These are phyloP conservation scores for Drosophila insularis DNA, from an alignment of 1,140 invertebrate species.

Conservation along the genomic window DNA sequence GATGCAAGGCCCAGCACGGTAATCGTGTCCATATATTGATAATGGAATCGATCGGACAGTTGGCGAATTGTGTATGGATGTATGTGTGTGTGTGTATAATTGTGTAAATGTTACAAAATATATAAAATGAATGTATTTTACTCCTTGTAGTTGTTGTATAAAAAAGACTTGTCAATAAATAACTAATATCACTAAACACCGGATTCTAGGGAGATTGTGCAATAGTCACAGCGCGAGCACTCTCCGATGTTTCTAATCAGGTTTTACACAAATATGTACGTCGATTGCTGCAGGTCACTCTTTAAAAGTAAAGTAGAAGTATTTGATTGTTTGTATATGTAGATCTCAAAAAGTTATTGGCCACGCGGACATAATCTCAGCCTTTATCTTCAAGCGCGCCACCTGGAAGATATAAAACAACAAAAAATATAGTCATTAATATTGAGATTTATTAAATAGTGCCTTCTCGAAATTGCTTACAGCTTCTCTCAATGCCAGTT, in stretches of 20 bases:
- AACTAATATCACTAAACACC: conserved; percentile 79
- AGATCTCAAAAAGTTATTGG: conserved; percentile 2
- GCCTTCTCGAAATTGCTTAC: conserved; percentile 16
- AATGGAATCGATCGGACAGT: conserved; percentile 50
- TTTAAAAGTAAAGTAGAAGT: neutral
- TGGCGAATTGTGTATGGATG: conserved; percentile 21
- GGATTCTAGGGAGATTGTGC: conserved; percentile 59
- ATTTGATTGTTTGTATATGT: conserved; percentile 12
- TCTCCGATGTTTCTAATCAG: conserved; percentile 54
- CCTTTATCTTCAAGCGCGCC: conserved; percentile 58
- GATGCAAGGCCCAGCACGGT: conserved; percentile 60
- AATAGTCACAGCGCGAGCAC: conserved; percentile 33
- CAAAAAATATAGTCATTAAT: conserved; percentile 2
- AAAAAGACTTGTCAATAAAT: conserved; percentile 60
- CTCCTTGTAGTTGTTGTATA: conserved; percentile 15
- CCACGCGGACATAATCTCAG: conserved; percentile 28
- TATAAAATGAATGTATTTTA: conserved; percentile 7
- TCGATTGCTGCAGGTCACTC: conserved; percentile 40
- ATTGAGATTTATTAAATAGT: neutral
- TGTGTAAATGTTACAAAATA: neutral
- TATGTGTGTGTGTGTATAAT: conserved; percentile 19
- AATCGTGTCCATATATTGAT: conserved; percentile 62
- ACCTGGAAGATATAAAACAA: conserved; percentile 42
- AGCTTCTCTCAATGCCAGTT: conserved; percentile 26
- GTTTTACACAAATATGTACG: conserved; percentile 22